These are phyloP conservation scores for Brachyptera risi DNA, from an alignment of 2,888 invertebrate species.

Conservation along the genomic window DNA sequence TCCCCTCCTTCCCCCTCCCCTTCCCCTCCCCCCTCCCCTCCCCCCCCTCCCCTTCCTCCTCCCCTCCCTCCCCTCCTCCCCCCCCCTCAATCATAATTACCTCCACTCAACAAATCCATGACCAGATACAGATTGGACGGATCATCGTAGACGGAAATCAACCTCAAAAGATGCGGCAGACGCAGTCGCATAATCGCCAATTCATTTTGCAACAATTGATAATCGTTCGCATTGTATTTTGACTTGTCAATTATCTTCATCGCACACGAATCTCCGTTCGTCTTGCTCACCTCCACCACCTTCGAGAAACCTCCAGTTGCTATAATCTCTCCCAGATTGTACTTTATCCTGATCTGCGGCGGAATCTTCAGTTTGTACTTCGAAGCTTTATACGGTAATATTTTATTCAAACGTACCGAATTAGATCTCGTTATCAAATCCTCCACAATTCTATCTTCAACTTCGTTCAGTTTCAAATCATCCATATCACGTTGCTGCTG, in stretches of 20 bases:
- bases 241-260: constrained; percentile 6
- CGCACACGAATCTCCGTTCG: not conserved
- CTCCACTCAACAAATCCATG: not conserved
- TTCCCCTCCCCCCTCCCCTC: too few relatives aligned
- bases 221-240: not conserved
- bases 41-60: too few relatives aligned
- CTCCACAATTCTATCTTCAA: not conserved
- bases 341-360: not conserved
- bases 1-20: too few relatives aligned
- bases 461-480: not conserved
- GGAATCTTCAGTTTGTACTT: not conserved
- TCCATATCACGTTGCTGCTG: not conserved
- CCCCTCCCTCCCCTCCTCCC: too few relatives aligned
- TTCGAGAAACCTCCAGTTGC: not conserved
- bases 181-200: not conserved
- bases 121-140: not conserved
- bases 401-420: not conserved
- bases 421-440: not conserved
- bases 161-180: not conserved
- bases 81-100: too few relatives aligned
- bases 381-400: not conserved
- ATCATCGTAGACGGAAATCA: not conserved
- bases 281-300: not conserved
- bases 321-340: not conserved
- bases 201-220: not conserved